phyloP scores from a whole-genome alignment of 2,113 vertebrate species.

The Triplophysa tibetana region DNA sequence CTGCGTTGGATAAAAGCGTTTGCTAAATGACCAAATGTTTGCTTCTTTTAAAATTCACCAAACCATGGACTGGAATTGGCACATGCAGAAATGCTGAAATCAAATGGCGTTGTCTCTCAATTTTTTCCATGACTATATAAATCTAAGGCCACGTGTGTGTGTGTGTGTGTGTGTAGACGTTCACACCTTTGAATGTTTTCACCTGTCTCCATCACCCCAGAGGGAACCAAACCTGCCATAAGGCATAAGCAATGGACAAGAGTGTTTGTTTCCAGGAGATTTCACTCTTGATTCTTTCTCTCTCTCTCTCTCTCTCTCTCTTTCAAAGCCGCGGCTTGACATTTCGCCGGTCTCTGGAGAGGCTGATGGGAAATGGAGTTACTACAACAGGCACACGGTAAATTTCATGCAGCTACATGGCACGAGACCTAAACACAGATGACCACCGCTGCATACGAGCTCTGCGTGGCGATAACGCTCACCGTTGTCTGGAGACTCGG shows the following conservation, averaged over 20 bases:
- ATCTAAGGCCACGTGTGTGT: constrained; percentile 37
- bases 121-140: constrained; percentile 18
- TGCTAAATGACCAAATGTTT: no score
- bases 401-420: constrained; percentile 98
- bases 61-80: no score
- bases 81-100: no score
- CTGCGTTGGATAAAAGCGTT: no score
- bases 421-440: constrained; percentile 98
- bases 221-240: constrained; percentile 74
- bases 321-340: constrained; percentile 96
- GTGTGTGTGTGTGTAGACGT: not conserved
- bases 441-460: constrained; percentile 84
- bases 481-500: constrained; percentile 95
- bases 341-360: constrained; percentile 97
- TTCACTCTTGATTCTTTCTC: constrained; percentile 73
- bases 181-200: constrained; percentile 36
- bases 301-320: constrained; percentile 65
- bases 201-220: constrained; percentile 73
- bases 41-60: no score
- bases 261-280: constrained; percentile 99
- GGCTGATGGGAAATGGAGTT: constrained; percentile 96
- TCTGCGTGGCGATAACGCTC: constrained; percentile 79
- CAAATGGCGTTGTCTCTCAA: no score
- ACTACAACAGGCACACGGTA: constrained; percentile 96
- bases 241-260: constrained; percentile 89